Evolutionary conservation across 2,888 invertebrate species (phyloP), one percentile per base, ranked within the genome.

Genomic region (Arrhopalites spinosus): DNA sequence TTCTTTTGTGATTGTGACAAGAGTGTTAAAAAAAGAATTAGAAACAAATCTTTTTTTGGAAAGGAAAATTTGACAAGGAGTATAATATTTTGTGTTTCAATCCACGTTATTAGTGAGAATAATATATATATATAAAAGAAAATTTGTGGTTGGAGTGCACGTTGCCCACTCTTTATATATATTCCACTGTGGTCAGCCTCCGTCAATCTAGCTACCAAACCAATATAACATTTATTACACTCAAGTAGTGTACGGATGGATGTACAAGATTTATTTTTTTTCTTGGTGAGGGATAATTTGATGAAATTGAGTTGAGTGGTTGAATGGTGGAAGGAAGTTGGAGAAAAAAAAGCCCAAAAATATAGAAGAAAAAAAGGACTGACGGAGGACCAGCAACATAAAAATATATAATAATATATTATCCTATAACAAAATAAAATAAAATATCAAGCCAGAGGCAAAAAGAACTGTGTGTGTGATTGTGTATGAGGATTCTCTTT

Each of bases 71-170:
- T n/a, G n/a, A n/a, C n/a, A n/a, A n/a, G n/a, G n/a, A n/a, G n/a
- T n/a, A n/a, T n/a, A n/a, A 36, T 36, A 36, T 36, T 36, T 11
- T 36, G 36, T 36, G 3, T 36, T 11, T 36, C 36, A 36, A 36
- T 36, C 36, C n/a, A n/a, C n/a, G n/a, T 36, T 11, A 7, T 36
- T 3, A 36, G 36, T 36, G 36, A 36, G 36, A 36, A 11, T 7
- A 11, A 36, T 3, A 11, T 3, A 36, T 7, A 11, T 3, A 36
- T 7, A 36, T 7, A 47, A 56, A 56, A 56, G 69, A 29, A 30
- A 69, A 69, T 68, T 69, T 69, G 69, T 69, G 50, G 50, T 68
- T 47, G 43, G 25, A 25, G 56, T 69, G 69, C 56, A 56, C 56
- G 69, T 69, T 69, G 69, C 69, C 56, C 56, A 50, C 69, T 53